Base-by-base conservation (phyloP, 2,113 vertebrate species). In the Psettodes erumei region DNA sequence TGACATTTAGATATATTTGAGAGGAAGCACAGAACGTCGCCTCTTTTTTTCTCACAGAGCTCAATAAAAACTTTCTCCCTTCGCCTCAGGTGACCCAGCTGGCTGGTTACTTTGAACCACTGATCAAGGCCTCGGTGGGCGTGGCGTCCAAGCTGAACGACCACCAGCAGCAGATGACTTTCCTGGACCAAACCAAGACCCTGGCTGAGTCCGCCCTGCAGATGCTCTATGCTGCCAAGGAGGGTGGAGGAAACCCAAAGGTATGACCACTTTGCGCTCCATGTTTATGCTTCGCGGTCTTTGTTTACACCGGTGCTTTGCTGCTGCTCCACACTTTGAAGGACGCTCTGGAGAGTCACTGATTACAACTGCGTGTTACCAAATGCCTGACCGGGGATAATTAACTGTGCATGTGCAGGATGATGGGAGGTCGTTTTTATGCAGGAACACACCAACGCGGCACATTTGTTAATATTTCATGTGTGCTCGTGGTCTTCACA, bases 221-320 rank as follows among this genome's bases (percentile, higher is more conserved):
- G 93, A 99, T 99, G 96, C 87, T 99, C 4, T 99, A 99, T 0
- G 98, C 98, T 0, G 98, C 97, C 88, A 99, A 99, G 81, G 98
- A 99, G 90, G 98, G 98, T 0, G 98, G 98, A 33, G 98, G 98
- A 66, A 99, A 99, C 84, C 97, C 96, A 53, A 99, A 99, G 97
- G 98, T 97, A 93, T 0, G 19, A 33, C 47, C 6, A 11, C 30
- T 47, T 25, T 9, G 5, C 2, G 25, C 23, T 33, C 2, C 11
- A 11, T 48, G n/a, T 50, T 77, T 33, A 10, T 56, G 16, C 33
- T 50, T 16, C n/a, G 9, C 28, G 33, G 25, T 45, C 23, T 8
- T 69, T n/a, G 2, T 56, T 51, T 30, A 55, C n/a, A n/a, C 7
- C 6, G 8, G 0, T 21, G 32, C 56, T 64, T 64, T 11, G 3